These are phyloP conservation scores for Lasioglossum marginatum DNA, from an alignment of 2,888 invertebrate genomes.

Conservation along the genomic window DNA sequence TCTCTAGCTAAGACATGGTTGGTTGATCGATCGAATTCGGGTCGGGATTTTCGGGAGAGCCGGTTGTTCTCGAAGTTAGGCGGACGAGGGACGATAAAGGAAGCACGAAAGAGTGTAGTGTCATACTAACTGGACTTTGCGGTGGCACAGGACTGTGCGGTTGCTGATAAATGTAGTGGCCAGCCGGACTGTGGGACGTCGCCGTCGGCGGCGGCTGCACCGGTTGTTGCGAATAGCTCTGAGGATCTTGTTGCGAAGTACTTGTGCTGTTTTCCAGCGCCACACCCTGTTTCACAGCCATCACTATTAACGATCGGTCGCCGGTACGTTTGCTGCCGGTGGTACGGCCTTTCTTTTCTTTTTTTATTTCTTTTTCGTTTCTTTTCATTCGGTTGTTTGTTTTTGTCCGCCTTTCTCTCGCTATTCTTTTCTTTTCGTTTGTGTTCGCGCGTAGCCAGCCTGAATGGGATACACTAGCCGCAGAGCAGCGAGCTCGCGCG, in stretches of 20 bases:
- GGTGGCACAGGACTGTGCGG: constrained; percentile 82
- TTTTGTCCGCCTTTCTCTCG: constrained; percentile 9
- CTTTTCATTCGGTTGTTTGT: background rate
- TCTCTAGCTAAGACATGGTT: no score
- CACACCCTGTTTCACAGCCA: constrained; percentile 85
- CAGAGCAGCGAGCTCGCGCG: constrained; percentile 47
- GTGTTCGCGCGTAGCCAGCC: constrained; percentile 24
- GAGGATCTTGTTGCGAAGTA: constrained; percentile 86
- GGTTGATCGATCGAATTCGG: background rate
- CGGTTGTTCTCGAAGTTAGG: background rate
- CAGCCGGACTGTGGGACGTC: constrained; percentile 79
- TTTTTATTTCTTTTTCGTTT: background rate
- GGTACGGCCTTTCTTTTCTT: constrained; percentile 25
- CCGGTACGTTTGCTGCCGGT: constrained; percentile 18
- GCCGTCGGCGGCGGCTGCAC: constrained; percentile 80
- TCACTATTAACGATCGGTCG: constrained; percentile 71
- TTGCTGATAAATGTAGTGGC: constrained; percentile 82
- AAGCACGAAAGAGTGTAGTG: background rate
- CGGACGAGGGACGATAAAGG: background rate
- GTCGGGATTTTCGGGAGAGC: background rate
- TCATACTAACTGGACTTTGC: constrained; percentile 82
- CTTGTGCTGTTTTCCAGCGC: constrained; percentile 89
- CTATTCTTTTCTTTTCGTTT: background rate
- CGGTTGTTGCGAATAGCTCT: constrained; percentile 85
- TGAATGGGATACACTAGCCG: constrained; percentile 26